phyloP scores from a whole-genome alignment of 2,888 invertebrate species.

The Drosophila macrospina region DNA sequence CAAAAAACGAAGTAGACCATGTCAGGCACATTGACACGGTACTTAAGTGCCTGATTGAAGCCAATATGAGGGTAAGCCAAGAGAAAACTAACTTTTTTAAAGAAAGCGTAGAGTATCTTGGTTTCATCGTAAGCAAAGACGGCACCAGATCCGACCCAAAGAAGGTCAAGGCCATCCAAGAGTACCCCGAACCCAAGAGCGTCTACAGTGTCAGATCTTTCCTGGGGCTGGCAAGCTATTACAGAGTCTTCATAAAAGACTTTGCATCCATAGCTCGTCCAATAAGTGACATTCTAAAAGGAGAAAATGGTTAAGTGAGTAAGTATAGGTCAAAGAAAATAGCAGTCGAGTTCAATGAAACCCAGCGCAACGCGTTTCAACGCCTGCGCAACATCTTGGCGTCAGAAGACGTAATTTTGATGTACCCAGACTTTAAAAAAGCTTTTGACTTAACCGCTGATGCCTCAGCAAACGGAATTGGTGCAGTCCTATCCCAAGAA shows the following conservation, averaged over 20 bases:
- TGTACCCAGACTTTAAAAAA: conserved; percentile 6
- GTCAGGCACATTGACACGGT: conserved; percentile 14
- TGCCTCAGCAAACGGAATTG: conserved; percentile 12
- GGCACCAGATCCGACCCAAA: too few species aligned
- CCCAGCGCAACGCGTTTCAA: not conserved
- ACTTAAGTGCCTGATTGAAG: conserved; percentile 8
- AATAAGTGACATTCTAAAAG: not conserved
- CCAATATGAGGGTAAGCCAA: conserved; percentile 17
- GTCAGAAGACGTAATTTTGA: conserved; percentile 13
- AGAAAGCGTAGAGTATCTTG: too few species aligned
- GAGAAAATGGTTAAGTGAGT: conserved; percentile 1
- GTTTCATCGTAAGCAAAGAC: too few species aligned
- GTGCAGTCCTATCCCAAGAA: conserved; percentile 10
- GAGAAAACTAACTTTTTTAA: conserved; percentile 14
- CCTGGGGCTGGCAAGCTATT: conserved; percentile 15
- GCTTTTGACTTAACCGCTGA: conserved; percentile 15
- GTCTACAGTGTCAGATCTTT: conserved; percentile 3
- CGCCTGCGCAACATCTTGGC: conserved; percentile 7
- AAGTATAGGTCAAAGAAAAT: conserved; percentile 1
- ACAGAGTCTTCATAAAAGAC: conserved; percentile 13
- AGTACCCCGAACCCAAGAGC: conserved; percentile 9
- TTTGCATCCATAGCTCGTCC: conserved; percentile 3
- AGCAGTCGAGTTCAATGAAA: not conserved
- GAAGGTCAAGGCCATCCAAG: too few species aligned
- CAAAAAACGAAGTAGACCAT: conserved; percentile 10